Evolutionary conservation across 2,888 invertebrate genomes (phyloP).

Genomic region (Xanthostigma xanthostigma): DNA sequence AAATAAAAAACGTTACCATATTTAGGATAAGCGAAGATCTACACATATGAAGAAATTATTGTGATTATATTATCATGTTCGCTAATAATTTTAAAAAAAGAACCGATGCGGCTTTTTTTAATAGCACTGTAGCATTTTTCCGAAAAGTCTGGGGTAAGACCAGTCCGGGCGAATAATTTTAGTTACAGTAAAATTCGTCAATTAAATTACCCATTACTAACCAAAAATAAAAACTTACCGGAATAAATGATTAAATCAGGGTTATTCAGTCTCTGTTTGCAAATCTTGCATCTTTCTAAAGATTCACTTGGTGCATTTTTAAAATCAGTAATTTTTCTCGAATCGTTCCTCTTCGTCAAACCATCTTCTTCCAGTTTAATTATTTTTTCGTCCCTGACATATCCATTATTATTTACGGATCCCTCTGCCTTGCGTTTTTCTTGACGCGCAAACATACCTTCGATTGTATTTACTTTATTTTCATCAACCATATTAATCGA

Average conservation of each 20-base stretch:
- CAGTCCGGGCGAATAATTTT: too few relatives aligned
- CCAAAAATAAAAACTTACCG: not conserved
- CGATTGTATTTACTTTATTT: not conserved
- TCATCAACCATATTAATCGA: not conserved
- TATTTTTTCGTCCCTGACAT: not conserved
- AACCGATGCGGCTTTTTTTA: too few relatives aligned
- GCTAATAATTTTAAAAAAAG: too few relatives aligned
- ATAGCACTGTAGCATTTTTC: too few relatives aligned
- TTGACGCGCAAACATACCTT: not conserved
- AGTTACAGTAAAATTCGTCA: too few relatives aligned
- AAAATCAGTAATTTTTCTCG: not conserved
- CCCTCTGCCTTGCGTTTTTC: not conserved
- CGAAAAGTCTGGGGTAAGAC: too few relatives aligned
- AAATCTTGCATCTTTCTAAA: conserved; percentile 19
- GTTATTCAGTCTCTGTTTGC: conserved; percentile 19
- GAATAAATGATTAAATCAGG: conserved; percentile 14
- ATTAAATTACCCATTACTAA: too few relatives aligned
- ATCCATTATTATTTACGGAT: not conserved
- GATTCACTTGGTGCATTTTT: conserved; percentile 1
- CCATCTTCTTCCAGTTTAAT: not conserved
- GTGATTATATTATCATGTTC: too few relatives aligned
- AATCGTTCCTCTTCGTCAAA: not conserved
- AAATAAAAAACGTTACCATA: too few relatives aligned
- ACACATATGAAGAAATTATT: too few relatives aligned
- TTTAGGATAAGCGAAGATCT: too few relatives aligned